These are phyloP conservation scores for Saguinus midas DNA, from an alignment of 2,113 vertebrate species.

Conservation along the genomic window DNA sequence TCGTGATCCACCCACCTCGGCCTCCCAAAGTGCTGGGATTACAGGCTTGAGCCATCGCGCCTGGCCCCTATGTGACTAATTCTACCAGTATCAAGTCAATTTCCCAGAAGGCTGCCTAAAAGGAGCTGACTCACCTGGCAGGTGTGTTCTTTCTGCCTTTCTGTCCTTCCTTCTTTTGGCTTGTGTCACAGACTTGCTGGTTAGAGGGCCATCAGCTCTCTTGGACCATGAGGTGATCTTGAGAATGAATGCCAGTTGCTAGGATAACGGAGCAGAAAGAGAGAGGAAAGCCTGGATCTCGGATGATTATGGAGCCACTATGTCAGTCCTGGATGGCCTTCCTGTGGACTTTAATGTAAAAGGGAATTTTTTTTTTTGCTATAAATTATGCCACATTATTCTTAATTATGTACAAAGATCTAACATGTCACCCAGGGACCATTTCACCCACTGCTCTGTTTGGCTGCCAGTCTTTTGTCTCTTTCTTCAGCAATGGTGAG, in stretches of 20 bases:
- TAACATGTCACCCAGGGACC: too few species aligned
- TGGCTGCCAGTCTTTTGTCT: too few species aligned
- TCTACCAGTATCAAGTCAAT: background rate
- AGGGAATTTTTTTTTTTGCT: background rate
- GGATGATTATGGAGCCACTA: background rate
- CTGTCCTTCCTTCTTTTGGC: background rate
- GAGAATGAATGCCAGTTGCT: background rate
- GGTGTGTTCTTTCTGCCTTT: background rate
- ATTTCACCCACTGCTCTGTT: too few species aligned
- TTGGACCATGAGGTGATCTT: background rate
- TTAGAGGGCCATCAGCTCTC: background rate
- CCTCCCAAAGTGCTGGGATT: too few species aligned
- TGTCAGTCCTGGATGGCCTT: background rate
- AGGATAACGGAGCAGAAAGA: background rate
- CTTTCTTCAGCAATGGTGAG: too few species aligned
- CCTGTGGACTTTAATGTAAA: background rate
- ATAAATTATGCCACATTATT: too few species aligned
- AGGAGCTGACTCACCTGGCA: background rate
- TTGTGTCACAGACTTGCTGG: background rate
- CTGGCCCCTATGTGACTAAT: background rate
- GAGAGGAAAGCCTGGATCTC: background rate
- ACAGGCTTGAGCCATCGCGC: too few species aligned
- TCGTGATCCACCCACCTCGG: too few species aligned
- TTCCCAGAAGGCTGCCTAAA: background rate
- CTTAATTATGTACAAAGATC: too few species aligned